Conservation (phyloP, 1,140 invertebrate species). For the Aradophagus sp. region DNA sequence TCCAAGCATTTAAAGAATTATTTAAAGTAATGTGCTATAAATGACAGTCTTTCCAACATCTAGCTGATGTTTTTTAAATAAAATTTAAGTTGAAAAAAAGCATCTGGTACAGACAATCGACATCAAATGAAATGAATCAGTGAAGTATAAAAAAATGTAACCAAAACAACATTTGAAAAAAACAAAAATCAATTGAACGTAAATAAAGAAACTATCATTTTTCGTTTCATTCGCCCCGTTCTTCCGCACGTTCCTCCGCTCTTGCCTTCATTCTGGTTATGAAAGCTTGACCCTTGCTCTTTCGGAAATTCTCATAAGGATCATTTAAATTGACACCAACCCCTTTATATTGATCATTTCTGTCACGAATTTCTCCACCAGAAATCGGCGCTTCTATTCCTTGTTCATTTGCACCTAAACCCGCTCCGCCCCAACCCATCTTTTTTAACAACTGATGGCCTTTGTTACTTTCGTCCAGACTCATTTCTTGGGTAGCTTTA, state of each 20-base stretch:
- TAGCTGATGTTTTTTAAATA: background rate
- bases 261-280: slow-evolving; percentile 96
- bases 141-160: too few relatives aligned
- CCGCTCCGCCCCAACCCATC: slow-evolving; percentile 96
- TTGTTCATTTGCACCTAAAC: slow-evolving; percentile 93
- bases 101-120: too few relatives aligned
- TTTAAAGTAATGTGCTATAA: too few relatives aligned
- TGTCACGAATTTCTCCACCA: slow-evolving; percentile 92
- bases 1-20: too few relatives aligned
- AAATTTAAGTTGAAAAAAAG: too few relatives aligned
- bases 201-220: background rate
- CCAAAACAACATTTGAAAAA: background rate
- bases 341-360: slow-evolving; percentile 93
- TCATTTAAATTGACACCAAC: slow-evolving; percentile 93
- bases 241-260: slow-evolving; percentile 85
- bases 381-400: slow-evolving; percentile 96
- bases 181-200: background rate
- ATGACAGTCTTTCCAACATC: background rate
- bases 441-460: slow-evolving; percentile 96
- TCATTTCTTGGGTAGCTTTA: slow-evolving; percentile 75
- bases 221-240: slow-evolving; percentile 70
- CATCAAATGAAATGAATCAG: background rate
- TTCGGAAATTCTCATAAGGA: slow-evolving; percentile 97
- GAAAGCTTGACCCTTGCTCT: slow-evolving; percentile 96
- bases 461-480: slow-evolving; percentile 90